Evolutionary conservation across 2,888 invertebrate species (phyloP).

Genomic region (Nemotelus pantherinus): DNA sequence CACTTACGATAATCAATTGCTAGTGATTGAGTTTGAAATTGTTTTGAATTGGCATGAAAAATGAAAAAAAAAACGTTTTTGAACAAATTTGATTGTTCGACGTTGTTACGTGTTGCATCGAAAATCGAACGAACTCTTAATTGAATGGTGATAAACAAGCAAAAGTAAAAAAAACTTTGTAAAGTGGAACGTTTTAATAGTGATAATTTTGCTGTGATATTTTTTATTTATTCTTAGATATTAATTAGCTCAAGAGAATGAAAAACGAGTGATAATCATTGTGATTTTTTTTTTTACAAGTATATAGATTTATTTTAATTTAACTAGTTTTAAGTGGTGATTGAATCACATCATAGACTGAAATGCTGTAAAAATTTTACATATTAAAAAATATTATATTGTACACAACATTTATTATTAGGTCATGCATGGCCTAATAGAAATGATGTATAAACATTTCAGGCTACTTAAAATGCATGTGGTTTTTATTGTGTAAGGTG

Average conservation of each 20-base stretch:
- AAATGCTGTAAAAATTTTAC: too few relatives aligned
- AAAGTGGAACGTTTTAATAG: background rate
- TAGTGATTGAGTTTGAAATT: constrained; percentile 6
- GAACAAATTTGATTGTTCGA: constrained; percentile 7
- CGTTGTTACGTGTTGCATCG: background rate
- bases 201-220: background rate
- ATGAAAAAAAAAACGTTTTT: background rate
- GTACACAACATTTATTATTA: too few relatives aligned
- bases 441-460: too few relatives aligned
- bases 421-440: too few relatives aligned
- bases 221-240: background rate
- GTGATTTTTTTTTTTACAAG: too few relatives aligned
- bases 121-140: background rate
- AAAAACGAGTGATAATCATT: too few relatives aligned
- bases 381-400: too few relatives aligned
- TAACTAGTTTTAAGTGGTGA: too few relatives aligned
- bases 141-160: background rate
- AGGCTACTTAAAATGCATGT: too few relatives aligned
- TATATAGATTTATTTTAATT: too few relatives aligned
- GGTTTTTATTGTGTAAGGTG: too few relatives aligned
- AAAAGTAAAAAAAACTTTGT: background rate
- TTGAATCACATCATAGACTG: too few relatives aligned
- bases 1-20: background rate
- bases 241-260: background rate
- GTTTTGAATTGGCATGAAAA: background rate